phyloP scores from a whole-genome alignment of 53 echinoderm and acorn worm species.

The Apostichopus leukothele region DNA sequence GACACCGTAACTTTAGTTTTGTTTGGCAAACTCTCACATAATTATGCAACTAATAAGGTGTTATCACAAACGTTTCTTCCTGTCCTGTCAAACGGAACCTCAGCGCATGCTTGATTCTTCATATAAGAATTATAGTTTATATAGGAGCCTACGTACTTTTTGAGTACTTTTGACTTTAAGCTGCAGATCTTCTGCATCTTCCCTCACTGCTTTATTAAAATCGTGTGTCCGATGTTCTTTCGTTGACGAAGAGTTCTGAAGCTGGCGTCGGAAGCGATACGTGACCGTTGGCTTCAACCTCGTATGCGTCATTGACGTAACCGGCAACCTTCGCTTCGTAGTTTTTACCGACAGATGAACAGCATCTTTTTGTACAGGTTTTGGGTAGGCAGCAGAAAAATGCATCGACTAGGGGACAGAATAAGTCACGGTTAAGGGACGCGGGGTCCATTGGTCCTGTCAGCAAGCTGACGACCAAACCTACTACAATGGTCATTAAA shows the following conservation, averaged over 20 bases:
- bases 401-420: constrained; percentile 7
- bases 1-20: too few species aligned
- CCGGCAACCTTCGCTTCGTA: constrained; percentile 11
- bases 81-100: too few species aligned
- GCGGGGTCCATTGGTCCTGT: constrained; percentile 23
- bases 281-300: constrained; percentile 31
- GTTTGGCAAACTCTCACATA: too few species aligned
- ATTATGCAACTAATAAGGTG: too few species aligned
- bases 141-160: too few species aligned
- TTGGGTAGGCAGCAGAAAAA: constrained; percentile 26
- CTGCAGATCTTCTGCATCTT: too few species aligned
- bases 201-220: too few species aligned
- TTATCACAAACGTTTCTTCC: too few species aligned
- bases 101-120: too few species aligned
- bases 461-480: constrained; percentile 8
- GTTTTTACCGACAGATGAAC: constrained; percentile 34
- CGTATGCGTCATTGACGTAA: constrained; percentile 23
- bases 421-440: constrained; percentile 27
- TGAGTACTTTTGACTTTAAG: too few species aligned
- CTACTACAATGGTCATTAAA: constrained; percentile 18
- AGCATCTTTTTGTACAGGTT: neutral
- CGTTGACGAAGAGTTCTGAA: constrained; percentile 18
- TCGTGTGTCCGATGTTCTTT: neutral
- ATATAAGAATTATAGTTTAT: too few species aligned
- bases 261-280: neutral